Conservation (phyloP, 2,888 invertebrate species). For the Villa cingulata region DNA sequence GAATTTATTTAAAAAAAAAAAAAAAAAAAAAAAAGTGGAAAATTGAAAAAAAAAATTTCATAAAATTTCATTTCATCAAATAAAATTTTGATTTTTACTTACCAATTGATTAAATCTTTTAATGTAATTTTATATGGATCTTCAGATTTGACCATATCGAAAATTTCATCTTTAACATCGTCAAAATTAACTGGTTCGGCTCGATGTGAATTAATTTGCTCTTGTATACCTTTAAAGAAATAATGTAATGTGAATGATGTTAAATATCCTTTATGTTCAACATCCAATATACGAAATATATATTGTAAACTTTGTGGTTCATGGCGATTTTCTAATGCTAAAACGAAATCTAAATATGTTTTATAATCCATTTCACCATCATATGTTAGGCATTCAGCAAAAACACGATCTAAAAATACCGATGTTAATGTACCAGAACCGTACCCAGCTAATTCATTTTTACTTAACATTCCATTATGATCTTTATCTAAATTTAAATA, state of each 20-base stretch:
- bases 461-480: slow-evolving; percentile 91
- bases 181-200: slow-evolving; percentile 85
- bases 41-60: neutral
- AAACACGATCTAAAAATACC: slow-evolving; percentile 83
- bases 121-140: slow-evolving; percentile 74
- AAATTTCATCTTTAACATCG: slow-evolving; percentile 93
- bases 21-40: neutral
- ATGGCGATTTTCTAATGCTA: slow-evolving; percentile 81
- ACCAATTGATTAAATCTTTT: slow-evolving; percentile 68
- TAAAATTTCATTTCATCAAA: no score
- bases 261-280: slow-evolving; percentile 73
- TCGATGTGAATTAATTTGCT: slow-evolving; percentile 74
- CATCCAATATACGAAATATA: slow-evolving; percentile 80
- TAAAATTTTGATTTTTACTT: slow-evolving; percentile 14
- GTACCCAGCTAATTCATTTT: slow-evolving; percentile 75
- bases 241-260: slow-evolving; percentile 84
- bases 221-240: slow-evolving; percentile 88
- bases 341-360: slow-evolving; percentile 85
- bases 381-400: slow-evolving; percentile 90
- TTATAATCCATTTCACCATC: slow-evolving; percentile 96
- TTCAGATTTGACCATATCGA: slow-evolving; percentile 90
- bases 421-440: slow-evolving; percentile 84
- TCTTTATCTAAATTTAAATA: slow-evolving; percentile 88
- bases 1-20: neutral
- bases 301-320: slow-evolving; percentile 88